Conservation (phyloP, 2,113 vertebrate species). For the Anhinga anhinga region DNA sequence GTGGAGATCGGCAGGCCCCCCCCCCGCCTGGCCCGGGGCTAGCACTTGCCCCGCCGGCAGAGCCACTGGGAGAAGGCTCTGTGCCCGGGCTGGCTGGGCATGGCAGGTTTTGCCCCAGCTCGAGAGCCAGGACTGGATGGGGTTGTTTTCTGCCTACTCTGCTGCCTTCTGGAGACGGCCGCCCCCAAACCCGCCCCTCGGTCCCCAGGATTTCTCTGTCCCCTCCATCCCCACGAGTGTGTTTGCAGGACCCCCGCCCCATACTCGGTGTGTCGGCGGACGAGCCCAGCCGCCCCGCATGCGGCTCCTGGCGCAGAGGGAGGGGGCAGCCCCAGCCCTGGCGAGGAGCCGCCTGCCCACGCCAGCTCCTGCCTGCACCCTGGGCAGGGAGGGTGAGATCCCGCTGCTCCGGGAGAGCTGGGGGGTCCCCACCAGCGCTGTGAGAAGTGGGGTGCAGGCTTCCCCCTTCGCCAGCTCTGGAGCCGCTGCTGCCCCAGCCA, state of each 20-base stretch:
- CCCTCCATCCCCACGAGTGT: background rate
- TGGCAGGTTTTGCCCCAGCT: background rate
- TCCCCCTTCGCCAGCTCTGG: background rate
- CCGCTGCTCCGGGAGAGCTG: background rate
- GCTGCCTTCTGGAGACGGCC: slow-evolving; percentile 55
- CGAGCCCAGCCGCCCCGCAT: rapidly evolving
- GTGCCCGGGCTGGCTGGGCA: background rate
- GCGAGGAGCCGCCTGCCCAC: background rate
- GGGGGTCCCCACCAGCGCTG: background rate
- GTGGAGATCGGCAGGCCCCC: slow-evolving; percentile 95
- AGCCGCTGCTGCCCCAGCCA: background rate
- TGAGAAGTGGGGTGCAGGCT: slow-evolving; percentile 54
- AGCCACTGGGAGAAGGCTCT: background rate
- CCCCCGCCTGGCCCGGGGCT: slow-evolving; percentile 86
- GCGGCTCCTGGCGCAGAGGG: background rate
- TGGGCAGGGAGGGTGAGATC: background rate
- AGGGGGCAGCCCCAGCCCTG: background rate
- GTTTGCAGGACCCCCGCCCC: slow-evolving; percentile 42
- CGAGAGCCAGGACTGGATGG: background rate
- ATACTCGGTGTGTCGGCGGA: slow-evolving; percentile 28
- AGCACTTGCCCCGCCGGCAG: background rate
- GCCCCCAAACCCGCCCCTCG: background rate
- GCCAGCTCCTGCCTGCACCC: background rate
- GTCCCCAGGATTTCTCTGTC: slow-evolving; percentile 32
- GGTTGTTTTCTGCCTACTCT: slow-evolving; percentile 51